Evolutionary conservation across 2,888 invertebrate genomes (phyloP), one percentile per base, ranked within the genome.

Genomic region (Hypolimnas misippus): DNA sequence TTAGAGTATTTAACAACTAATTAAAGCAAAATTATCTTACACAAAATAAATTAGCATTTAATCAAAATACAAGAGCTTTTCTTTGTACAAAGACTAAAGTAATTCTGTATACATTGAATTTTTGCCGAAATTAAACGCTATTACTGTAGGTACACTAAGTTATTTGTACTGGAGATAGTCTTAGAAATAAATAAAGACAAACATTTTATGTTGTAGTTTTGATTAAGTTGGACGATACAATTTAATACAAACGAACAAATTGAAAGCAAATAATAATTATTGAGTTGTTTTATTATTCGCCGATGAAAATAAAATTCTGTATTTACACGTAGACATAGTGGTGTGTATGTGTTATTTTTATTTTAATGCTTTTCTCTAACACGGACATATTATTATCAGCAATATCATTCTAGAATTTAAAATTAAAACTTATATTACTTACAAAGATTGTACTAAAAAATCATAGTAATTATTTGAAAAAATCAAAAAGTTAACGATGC

Each of bases 21-120:
- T 46, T 49, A 46, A 38, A 38, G 25, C 38, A 35, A 54, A 21
- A 60, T 54, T 60, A 60, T 44, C 29, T 60, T 49, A 38, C 16
- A 38, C 42, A 14, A 51, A 52, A 51, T 10, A 58, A 51, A 51
- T 58, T 42, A 51, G 21, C 35, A 40, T 49, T 35, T 50, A 49
- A 49, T 50, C 38, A 35, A 38, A 25, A 19, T 10, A 33, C 12
- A 44, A 56, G 33, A 40, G 51, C 51, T 51, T 40, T 51, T 16
- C 50, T 57, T 57, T 57, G 51, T 40, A 17, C 16, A 51, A 50
- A 50, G 49, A 49, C n/a, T 50, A 40, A 16, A 51, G 38, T 14
- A 42, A 31, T 51, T 42, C 17, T 57, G 35, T 46, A 4, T 29
- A 25, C 16, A 35, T 19, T 10, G 8, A 4, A 17, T 38, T 17